Evolutionary conservation across 1,140 invertebrate genomes (phyloP).

Genomic region (Pygmarrhopalites habei): DNA sequence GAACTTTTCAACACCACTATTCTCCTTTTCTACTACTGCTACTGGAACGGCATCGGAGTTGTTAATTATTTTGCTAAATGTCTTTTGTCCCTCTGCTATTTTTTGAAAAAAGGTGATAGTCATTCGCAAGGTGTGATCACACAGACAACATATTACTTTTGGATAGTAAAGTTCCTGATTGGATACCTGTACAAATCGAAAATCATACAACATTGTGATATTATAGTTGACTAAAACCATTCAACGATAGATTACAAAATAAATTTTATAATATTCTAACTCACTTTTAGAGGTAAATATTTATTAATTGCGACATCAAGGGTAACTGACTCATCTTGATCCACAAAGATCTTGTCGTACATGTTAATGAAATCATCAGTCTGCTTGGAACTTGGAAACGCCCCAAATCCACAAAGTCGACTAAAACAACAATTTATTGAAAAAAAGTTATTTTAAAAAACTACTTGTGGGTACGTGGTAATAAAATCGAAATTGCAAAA

Average conservation of each 20-base stretch:
- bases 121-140: conserved; percentile 3
- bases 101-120: conserved; percentile 18
- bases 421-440: too few species aligned
- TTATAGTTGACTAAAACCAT: not conserved
- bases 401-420: not conserved
- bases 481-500: too few species aligned
- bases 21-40: not conserved
- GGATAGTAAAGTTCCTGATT: conserved; percentile 15
- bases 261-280: not conserved
- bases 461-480: too few species aligned
- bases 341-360: not conserved
- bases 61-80: not conserved
- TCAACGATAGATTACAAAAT: not conserved
- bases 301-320: conserved; percentile 13
- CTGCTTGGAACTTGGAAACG: too few species aligned
- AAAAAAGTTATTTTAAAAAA: too few species aligned
- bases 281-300: conserved; percentile 20
- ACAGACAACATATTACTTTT: conserved; percentile 19
- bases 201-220: not conserved
- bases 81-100: conserved; percentile 18
- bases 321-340: not conserved
- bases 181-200: conserved; percentile 5
- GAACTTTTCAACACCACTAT: too few species aligned
- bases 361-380: not conserved
- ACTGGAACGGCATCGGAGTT: not conserved